A percentile compares a stretch with the other conserved stretches of the same genome.
Conservation (phyloP, 2,888 invertebrate species). For the Vesta saturnalis region DNA sequence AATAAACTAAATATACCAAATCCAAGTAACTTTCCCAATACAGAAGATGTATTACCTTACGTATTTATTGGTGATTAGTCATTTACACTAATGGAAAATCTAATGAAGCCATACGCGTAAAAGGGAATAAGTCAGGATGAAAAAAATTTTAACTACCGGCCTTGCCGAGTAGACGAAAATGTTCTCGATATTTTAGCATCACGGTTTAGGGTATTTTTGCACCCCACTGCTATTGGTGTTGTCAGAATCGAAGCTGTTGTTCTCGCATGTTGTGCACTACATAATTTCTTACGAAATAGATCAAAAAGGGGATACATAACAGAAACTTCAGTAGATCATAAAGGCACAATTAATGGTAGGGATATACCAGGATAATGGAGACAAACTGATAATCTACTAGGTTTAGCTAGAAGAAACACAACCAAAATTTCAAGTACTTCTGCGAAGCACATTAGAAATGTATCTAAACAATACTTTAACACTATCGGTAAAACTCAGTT, state of each 20-base stretch:
- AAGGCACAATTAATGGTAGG: not conserved
- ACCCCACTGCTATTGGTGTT: not conserved
- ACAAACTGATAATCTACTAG: too few relatives aligned
- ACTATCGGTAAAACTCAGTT: too few relatives aligned
- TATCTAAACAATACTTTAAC: not conserved
- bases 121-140: not conserved
- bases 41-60: not conserved
- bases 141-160: not conserved
- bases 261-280: slow-evolving; percentile 6
- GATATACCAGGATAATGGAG: not conserved
- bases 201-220: not conserved
- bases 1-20: too few relatives aligned
- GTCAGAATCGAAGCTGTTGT: not conserved
- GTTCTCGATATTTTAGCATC: not conserved
- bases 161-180: not conserved
- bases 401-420: not conserved
- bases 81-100: too few relatives aligned
- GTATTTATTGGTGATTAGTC: not conserved
- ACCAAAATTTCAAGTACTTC: not conserved
- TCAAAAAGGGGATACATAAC: not conserved
- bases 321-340: not conserved
- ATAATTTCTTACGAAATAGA: too few relatives aligned
- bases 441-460: not conserved
- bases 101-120: too few relatives aligned
- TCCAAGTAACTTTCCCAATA: too few relatives aligned